phyloP scores from a whole-genome alignment of 2,113 vertebrate species.

The Periophthalmus modestus region DNA sequence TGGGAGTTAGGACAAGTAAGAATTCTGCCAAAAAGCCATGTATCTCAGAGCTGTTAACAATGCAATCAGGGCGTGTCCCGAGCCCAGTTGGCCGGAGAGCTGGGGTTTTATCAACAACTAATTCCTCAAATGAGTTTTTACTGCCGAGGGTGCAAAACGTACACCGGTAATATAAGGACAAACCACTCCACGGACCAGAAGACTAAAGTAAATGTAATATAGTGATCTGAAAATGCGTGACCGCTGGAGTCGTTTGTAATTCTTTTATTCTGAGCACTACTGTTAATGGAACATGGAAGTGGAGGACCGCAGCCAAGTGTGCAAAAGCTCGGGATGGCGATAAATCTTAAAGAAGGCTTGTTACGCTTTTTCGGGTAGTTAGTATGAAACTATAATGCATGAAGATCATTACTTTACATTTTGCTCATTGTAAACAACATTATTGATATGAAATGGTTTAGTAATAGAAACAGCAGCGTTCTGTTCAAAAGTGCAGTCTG shows the following conservation, averaged over 20 bases:
- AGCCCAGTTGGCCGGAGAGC: conserved; percentile 20
- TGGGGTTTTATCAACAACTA: conserved; percentile 39
- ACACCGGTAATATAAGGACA: conserved; percentile 18
- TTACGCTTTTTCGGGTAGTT: too few relatives aligned
- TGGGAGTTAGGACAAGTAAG: conserved; percentile 14
- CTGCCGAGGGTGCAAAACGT: conserved; percentile 16
- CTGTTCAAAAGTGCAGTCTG: conserved; percentile 26
- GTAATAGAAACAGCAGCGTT: too few relatives aligned
- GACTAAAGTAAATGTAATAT: not conserved
- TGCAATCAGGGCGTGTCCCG: conserved; percentile 10
- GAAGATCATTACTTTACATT: too few relatives aligned
- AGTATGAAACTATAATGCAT: too few relatives aligned
- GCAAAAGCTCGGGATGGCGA: not conserved
- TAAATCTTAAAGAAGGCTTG: not conserved
- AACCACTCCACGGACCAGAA: conserved; percentile 30
- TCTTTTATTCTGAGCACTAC: not conserved
- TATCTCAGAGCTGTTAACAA: conserved; percentile 23
- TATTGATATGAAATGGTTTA: too few relatives aligned
- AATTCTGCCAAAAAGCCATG: conserved; percentile 25
- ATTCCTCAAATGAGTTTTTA: conserved; percentile 42
- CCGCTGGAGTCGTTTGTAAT: not conserved
- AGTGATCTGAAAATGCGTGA: not conserved
- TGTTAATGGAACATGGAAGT: not conserved
- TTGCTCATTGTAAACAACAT: too few relatives aligned
- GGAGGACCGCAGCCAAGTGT: not conserved